A percentile compares a stretch with the other conserved stretches of the same genome.
Evolutionary conservation across 2,888 invertebrate species (phyloP).

Genomic region (Orchesella flavescens): DNA sequence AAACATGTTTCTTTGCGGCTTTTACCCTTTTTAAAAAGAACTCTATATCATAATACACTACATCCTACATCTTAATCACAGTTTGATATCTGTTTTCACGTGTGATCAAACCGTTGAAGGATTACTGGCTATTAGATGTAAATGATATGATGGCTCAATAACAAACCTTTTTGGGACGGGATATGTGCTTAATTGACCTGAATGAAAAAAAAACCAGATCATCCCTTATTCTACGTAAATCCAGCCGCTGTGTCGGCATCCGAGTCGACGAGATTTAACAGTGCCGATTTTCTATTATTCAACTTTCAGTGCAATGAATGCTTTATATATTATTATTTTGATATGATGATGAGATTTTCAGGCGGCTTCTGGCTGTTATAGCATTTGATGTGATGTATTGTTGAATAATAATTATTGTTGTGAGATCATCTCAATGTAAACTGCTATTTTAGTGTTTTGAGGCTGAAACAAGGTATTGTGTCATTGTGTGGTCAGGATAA

Average conservation of each 20-base stretch:
- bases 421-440: neutral
- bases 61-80: neutral
- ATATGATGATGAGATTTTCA: neutral
- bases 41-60: neutral
- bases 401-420: constrained; percentile 18
- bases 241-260: neutral
- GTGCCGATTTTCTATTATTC: neutral
- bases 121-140: constrained; percentile 33
- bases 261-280: neutral
- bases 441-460: constrained; percentile 32
- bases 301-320: neutral
- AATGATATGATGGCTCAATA: constrained; percentile 28
- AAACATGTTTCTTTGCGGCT: constrained; percentile 2
- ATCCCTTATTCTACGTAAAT: no score
- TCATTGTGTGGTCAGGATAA: constrained; percentile 53
- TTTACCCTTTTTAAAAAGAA: neutral
- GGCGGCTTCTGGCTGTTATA: neutral
- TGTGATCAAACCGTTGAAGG: constrained; percentile 43
- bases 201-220: constrained; percentile 12
- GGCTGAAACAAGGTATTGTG: constrained; percentile 45
- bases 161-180: neutral
- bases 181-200: constrained; percentile 38
- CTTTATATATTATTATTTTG: no score
- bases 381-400: neutral
- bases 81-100: constrained; percentile 45